These are phyloP conservation scores for Rugalucina vietnamica DNA, from an alignment of 2,888 invertebrate genomes.

Conservation along the genomic window DNA sequence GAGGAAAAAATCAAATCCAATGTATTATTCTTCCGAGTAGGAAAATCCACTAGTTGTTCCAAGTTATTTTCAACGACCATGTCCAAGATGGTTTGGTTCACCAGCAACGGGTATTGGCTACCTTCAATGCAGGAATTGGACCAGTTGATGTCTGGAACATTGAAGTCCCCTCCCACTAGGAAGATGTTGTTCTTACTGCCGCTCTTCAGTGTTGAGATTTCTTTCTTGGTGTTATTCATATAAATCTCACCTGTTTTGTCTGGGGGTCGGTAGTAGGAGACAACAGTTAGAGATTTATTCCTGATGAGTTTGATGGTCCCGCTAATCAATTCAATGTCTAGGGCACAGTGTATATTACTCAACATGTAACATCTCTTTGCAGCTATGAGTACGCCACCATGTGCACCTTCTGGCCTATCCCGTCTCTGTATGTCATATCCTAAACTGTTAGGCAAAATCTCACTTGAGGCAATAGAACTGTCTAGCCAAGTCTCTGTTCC, in stretches of 20 bases:
- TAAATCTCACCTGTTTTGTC: background rate
- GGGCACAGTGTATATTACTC: background rate
- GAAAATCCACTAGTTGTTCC: conserved; percentile 1
- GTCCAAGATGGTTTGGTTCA: background rate
- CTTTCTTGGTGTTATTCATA: background rate
- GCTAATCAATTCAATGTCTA: background rate
- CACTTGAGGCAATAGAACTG: background rate
- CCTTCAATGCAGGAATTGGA: background rate
- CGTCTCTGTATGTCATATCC: background rate
- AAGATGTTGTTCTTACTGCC: background rate
- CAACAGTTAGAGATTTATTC: background rate
- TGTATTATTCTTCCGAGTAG: background rate
- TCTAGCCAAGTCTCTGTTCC: conserved; percentile 22
- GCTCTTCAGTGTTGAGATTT: background rate
- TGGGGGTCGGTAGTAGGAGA: background rate
- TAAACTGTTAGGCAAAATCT: background rate
- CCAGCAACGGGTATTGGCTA: background rate
- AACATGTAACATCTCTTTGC: background rate
- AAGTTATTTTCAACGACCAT: background rate
- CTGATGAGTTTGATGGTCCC: background rate
- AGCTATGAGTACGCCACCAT: background rate
- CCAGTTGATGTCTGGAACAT: background rate
- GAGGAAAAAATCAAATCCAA: background rate
- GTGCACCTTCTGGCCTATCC: background rate
- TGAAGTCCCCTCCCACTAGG: background rate